These are phyloP conservation scores for Typhlomys cinereus DNA, from an alignment of 2,113 vertebrate species.

Conservation along the genomic window DNA sequence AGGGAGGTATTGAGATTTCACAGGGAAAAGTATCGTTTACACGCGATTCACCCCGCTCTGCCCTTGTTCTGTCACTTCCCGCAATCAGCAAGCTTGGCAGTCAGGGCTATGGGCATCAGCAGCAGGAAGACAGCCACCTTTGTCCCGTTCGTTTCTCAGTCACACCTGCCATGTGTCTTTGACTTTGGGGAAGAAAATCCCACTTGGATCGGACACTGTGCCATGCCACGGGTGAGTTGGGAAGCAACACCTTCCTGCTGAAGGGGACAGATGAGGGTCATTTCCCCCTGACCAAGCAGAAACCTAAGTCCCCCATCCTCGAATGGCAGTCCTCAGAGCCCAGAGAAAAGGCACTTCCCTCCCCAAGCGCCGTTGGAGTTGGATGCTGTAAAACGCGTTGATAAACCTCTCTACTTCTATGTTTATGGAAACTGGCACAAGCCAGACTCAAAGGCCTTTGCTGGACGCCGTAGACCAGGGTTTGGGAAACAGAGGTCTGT, in stretches of 20 bases:
- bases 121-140: background rate
- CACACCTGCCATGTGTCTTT: background rate
- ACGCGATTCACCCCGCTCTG: slow-evolving; percentile 33
- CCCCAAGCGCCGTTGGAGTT: background rate
- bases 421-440: background rate
- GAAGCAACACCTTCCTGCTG: rapidly evolving
- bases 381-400: background rate
- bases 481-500: background rate
- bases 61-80: background rate
- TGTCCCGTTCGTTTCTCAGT: background rate
- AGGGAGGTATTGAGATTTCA: slow-evolving; percentile 69
- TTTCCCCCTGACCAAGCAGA: background rate
- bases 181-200: background rate
- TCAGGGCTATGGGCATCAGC: background rate
- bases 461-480: background rate
- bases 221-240: background rate
- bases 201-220: rapidly evolving
- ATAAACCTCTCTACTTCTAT: background rate
- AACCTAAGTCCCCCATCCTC: background rate
- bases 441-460: background rate
- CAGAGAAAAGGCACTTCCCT: background rate
- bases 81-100: background rate
- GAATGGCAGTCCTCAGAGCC: background rate
- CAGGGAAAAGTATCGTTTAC: slow-evolving; percentile 46
- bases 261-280: background rate